Percentiles rank a stretch among this genome's conserved stretches.
These are phyloP conservation scores for Todiramphus saurophagus DNA, from an alignment of 2,113 vertebrate genomes.

Conservation along the genomic window DNA sequence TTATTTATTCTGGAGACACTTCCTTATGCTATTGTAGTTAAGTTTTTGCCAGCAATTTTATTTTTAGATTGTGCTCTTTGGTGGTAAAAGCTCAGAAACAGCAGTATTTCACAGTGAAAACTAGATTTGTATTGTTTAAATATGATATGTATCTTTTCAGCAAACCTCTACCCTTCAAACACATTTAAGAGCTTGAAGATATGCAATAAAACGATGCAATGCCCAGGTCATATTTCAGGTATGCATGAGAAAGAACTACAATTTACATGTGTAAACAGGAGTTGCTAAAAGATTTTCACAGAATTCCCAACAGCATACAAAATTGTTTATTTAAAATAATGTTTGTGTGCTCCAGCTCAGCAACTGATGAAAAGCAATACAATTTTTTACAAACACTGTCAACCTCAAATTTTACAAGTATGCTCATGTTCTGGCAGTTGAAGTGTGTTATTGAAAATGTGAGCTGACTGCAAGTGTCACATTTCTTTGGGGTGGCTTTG, in stretches of 20 bases:
- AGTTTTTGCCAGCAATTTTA: background rate
- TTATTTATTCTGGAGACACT: constrained; percentile 38
- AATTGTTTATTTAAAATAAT: constrained; percentile 17
- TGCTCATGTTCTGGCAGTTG: background rate
- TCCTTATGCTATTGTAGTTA: constrained; percentile 4
- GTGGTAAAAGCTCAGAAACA: background rate
- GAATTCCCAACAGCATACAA: background rate
- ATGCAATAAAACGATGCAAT: background rate
- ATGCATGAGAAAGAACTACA: background rate
- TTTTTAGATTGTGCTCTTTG: constrained; percentile 17
- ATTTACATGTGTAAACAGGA: background rate
- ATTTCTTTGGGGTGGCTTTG: background rate
- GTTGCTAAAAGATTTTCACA: background rate
- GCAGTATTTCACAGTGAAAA: background rate
- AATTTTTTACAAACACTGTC: background rate
- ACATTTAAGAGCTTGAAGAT: background rate
- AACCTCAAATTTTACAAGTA: constrained; percentile 11
- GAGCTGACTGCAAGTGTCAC: background rate
- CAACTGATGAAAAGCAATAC: constrained; percentile 19
- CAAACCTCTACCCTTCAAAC: background rate
- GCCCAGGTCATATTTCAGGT: background rate
- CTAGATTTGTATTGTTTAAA: background rate
- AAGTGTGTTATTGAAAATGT: background rate
- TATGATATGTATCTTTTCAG: background rate
- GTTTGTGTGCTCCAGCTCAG: background rate